Percentiles rank a stretch among this genome's conserved stretches.
Conservation (phyloP, 1,140 invertebrate species). For the Proales similis region DNA sequence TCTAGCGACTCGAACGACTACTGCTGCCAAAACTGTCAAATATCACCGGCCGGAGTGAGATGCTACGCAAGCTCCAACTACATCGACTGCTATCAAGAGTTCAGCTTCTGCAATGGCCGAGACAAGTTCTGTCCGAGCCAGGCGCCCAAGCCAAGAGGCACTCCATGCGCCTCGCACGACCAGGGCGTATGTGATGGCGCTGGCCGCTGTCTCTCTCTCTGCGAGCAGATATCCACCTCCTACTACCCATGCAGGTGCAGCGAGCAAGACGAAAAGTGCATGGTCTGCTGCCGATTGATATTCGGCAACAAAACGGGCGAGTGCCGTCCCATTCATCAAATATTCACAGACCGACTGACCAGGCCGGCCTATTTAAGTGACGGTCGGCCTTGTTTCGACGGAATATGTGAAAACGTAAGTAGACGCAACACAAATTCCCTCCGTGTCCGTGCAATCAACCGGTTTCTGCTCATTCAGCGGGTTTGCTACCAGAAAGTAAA, state of each 20-base stretch:
- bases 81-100: constrained; percentile 23
- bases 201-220: constrained; percentile 16
- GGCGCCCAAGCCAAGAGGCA: constrained; percentile 75
- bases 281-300: constrained; percentile 76
- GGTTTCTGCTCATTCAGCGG: constrained; percentile 58
- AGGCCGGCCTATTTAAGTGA: constrained; percentile 7
- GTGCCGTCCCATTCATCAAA: not conserved
- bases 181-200: constrained; percentile 5
- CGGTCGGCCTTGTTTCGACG: constrained; percentile 21
- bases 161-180: constrained; percentile 61
- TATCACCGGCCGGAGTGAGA: constrained; percentile 64
- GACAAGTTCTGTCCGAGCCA: constrained; percentile 68
- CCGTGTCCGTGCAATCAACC: no score
- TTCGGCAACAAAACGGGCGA: not conserved
- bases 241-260: constrained; percentile 60
- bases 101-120: constrained; percentile 59
- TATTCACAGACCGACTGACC: not conserved
- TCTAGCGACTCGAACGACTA: constrained; percentile 83
- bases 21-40: constrained; percentile 80
- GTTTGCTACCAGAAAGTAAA: constrained; percentile 85
- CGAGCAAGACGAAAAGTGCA: constrained; percentile 73
- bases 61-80: constrained; percentile 58
- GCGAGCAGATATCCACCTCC: constrained; percentile 19
- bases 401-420: constrained; percentile 33
- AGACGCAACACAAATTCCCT: no score